These are phyloP conservation scores for Pseudomyrmex cubaensis DNA, from an alignment of 1,140 invertebrate species.

Conservation along the genomic window DNA sequence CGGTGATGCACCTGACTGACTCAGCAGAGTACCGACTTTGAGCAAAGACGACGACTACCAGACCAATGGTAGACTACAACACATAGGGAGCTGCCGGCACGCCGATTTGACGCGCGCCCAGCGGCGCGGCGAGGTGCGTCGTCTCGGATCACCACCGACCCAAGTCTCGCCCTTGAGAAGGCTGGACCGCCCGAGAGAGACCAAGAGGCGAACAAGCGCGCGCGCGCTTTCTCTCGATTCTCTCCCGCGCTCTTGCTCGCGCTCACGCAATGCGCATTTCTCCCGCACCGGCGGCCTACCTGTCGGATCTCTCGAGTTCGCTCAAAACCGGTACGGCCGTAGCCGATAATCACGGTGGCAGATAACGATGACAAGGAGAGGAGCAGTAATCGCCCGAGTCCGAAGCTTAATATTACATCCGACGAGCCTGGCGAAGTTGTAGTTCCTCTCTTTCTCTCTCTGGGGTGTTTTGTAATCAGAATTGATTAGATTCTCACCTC, in stretches of 20 bases:
- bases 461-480: no score
- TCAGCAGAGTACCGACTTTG: conserved; percentile 71
- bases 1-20: conserved; percentile 70
- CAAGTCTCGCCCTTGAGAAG: conserved; percentile 71
- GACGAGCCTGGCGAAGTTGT: not conserved
- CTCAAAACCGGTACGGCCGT: conserved; percentile 53
- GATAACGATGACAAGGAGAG: conserved; percentile 13
- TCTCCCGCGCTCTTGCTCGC: not conserved
- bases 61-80: conserved; percentile 72
- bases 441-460: not conserved
- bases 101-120: conserved; percentile 62
- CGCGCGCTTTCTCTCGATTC: conserved; percentile 56
- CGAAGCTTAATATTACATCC: conserved; percentile 18
- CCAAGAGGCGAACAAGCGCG: conserved; percentile 11
- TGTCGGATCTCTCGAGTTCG: conserved; percentile 7
- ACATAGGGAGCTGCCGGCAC: conserved; percentile 31
- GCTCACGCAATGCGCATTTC: not conserved
- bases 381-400: not conserved
- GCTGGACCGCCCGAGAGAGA: conserved; percentile 59
- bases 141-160: conserved; percentile 32
- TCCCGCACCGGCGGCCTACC: not conserved
- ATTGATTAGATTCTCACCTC: no score
- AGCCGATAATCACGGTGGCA: conserved; percentile 7
- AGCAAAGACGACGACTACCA: conserved; percentile 63
- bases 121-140: conserved; percentile 26